Percentiles rank a stretch among this genome's conserved stretches.
Evolutionary conservation across 2,113 vertebrate genomes (phyloP).

Genomic region (Pleuronectes platessa): DNA sequence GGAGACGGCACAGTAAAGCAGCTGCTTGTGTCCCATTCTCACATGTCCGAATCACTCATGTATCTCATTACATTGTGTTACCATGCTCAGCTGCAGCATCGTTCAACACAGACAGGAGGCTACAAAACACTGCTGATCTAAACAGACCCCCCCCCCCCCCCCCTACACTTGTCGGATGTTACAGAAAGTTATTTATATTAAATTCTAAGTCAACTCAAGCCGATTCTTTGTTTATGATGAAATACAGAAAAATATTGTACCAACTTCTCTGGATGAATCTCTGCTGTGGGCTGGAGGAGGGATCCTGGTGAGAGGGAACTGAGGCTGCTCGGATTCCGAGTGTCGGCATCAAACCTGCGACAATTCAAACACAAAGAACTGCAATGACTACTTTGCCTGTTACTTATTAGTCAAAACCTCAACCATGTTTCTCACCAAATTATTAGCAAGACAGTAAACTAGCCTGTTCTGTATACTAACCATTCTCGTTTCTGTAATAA

Average conservation of each 20-base stretch:
- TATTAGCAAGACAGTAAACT: background rate
- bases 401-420: background rate
- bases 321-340: slow-evolving; percentile 1
- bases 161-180: slow-evolving; percentile 4
- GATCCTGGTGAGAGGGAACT: background rate
- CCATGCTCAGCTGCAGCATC: slow-evolving; percentile 13
- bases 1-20: slow-evolving; percentile 8
- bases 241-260: slow-evolving; percentile 17
- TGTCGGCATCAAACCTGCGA: slow-evolving; percentile 7
- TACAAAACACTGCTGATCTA: slow-evolving; percentile 16
- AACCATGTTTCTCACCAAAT: background rate
- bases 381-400: background rate
- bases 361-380: background rate
- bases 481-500: too few species aligned
- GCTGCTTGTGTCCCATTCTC: background rate
- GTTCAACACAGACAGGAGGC: slow-evolving; percentile 11
- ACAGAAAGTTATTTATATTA: background rate
- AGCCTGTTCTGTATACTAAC: too few species aligned
- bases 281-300: slow-evolving; percentile 2
- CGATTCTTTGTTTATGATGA: background rate
- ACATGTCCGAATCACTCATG: slow-evolving; percentile 3
- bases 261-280: slow-evolving; percentile 5
- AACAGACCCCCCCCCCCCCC: background rate
- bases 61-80: slow-evolving; percentile 54
- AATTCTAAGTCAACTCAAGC: background rate